A percentile compares a stretch with the other conserved stretches of the same genome.
Conservation (phyloP, 2,113 vertebrate species). For the Chaenogobius annularis region DNA sequence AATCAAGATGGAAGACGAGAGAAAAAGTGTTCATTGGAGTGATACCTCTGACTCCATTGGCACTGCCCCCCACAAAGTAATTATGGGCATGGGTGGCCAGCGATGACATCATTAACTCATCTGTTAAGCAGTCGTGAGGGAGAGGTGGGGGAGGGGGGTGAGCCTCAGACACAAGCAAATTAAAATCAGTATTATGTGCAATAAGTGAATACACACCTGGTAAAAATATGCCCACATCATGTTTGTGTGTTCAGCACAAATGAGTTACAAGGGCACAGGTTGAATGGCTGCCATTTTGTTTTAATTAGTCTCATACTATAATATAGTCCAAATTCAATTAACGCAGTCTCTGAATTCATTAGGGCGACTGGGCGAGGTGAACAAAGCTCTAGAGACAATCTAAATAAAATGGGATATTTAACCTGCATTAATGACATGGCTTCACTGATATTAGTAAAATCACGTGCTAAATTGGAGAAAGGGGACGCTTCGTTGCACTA, state of each 20-base stretch:
- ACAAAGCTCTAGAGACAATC: conserved; percentile 22
- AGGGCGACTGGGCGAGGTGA: conserved; percentile 4
- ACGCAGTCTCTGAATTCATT: conserved; percentile 42
- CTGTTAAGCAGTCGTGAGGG: conserved; percentile 68
- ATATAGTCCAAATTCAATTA: conserved; percentile 45
- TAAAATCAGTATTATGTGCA: conserved; percentile 43
- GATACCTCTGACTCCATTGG: conserved; percentile 64
- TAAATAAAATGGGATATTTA: conserved; percentile 26
- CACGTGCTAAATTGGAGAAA: too few species aligned
- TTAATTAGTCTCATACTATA: conserved; percentile 53
- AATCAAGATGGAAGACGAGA: conserved; percentile 67
- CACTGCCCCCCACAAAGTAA: conserved; percentile 67
- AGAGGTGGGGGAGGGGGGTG: conserved; percentile 28
- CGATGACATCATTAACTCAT: conserved; percentile 74
- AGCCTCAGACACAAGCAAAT: conserved; percentile 44
- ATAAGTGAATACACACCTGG: conserved; percentile 20
- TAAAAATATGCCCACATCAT: conserved; percentile 24
- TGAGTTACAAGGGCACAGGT: conserved; percentile 29
- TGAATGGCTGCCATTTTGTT: conserved; percentile 45
- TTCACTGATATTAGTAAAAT: not conserved
- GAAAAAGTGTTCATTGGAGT: conserved; percentile 51
- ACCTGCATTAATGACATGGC: conserved; percentile 2
- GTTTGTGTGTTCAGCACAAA: conserved; percentile 41
- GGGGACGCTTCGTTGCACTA: too few species aligned
- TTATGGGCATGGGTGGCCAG: conserved; percentile 77